These are phyloP conservation scores for Aramus guarauna DNA, from an alignment of 2,113 vertebrate genomes.

Conservation along the genomic window DNA sequence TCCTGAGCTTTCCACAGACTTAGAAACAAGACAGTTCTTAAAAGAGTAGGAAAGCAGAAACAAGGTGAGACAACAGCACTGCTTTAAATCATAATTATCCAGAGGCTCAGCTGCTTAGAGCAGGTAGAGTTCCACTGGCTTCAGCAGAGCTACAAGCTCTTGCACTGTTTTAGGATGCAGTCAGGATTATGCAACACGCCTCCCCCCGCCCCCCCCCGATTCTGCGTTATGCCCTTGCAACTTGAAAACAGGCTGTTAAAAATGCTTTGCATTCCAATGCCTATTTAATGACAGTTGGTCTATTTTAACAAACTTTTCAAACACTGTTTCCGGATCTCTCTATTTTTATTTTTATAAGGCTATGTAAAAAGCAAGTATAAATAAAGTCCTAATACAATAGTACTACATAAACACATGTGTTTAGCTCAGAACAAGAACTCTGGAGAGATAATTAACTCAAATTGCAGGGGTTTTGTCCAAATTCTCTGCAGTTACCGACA, in stretches of 20 bases:
- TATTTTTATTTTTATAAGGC: slow-evolving; percentile 52
- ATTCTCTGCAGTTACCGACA: slow-evolving; percentile 23
- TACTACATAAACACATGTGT: slow-evolving; percentile 12
- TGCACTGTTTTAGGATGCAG: not conserved
- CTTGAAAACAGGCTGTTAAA: not conserved
- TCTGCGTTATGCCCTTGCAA: not conserved
- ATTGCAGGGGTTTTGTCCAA: slow-evolving; percentile 61
- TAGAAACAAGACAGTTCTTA: not conserved
- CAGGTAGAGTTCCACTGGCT: not conserved
- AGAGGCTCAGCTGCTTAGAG: not conserved
- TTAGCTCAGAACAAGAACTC: slow-evolving; percentile 44
- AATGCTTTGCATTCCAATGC: not conserved
- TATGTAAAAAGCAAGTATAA: slow-evolving; percentile 35
- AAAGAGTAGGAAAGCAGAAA: not conserved
- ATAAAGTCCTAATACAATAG: slow-evolving; percentile 33
- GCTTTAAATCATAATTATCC: not conserved
- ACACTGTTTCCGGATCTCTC: slow-evolving; percentile 4
- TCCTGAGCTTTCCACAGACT: not conserved
- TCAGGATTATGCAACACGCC: not conserved
- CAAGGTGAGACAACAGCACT: not conserved
- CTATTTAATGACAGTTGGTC: not conserved
- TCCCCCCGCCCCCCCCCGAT: rapidly evolving
- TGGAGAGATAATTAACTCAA: slow-evolving; percentile 50
- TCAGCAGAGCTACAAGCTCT: not conserved
- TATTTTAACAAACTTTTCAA: slow-evolving; percentile 44